These are phyloP conservation scores for Rhea pennata DNA, from an alignment of 2,113 vertebrate species.

Conservation along the genomic window DNA sequence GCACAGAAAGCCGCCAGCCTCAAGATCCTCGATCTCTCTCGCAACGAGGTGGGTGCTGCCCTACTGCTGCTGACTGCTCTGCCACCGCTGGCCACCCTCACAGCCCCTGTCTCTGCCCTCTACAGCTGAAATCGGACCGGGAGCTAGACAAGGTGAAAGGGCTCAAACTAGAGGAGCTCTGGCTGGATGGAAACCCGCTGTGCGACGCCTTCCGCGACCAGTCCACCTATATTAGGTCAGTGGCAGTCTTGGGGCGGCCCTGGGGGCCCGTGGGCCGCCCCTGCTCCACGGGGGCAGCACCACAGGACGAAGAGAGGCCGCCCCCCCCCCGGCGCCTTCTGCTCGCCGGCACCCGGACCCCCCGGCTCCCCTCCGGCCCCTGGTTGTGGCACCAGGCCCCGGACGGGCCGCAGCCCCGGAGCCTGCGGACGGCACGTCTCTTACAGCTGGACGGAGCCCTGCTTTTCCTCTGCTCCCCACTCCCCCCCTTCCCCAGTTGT, in stretches of 20 bases:
- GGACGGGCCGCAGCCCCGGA: neutral
- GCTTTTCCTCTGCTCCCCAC: too few relatives aligned
- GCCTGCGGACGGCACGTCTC: neutral
- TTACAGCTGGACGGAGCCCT: neutral
- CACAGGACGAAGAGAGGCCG: neutral
- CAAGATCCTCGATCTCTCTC: slow-evolving; percentile 87
- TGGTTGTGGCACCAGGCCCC: neutral
- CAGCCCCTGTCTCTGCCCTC: fast-evolving
- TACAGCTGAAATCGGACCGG: slow-evolving; percentile 84
- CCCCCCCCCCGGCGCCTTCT: neutral
- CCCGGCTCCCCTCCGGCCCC: neutral
- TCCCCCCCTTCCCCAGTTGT: too few relatives aligned
- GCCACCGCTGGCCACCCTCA: neutral
- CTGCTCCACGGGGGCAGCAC: slow-evolving; percentile 44
- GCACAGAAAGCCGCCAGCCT: slow-evolving; percentile 82
- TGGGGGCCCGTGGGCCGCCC: neutral
- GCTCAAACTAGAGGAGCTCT: slow-evolving; percentile 88
- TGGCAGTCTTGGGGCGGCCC: neutral
- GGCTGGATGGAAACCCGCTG: slow-evolving; percentile 86
- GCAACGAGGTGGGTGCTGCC: slow-evolving; percentile 80
- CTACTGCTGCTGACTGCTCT: too few relatives aligned
- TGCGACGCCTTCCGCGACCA: slow-evolving; percentile 87
- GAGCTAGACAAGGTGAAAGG: slow-evolving; percentile 90
- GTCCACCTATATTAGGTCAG: slow-evolving; percentile 90
- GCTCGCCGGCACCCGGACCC: slow-evolving; percentile 23